Base-by-base conservation (phyloP, 1,140 invertebrate species). In the Littorina saxatilis region DNA sequence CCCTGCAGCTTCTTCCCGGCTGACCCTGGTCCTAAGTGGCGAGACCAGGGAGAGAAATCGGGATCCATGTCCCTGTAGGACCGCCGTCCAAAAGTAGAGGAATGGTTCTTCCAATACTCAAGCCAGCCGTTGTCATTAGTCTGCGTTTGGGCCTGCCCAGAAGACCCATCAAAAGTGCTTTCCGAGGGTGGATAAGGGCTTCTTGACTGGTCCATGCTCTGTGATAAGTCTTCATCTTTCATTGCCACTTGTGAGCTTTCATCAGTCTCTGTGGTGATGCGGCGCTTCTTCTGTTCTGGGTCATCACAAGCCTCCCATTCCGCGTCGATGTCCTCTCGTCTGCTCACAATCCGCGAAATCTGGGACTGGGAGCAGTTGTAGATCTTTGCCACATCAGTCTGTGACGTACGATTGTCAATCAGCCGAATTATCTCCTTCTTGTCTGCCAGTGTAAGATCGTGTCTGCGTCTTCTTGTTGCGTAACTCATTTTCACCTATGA, bases 311-410 rank as follows among this genome's bases (percentile, higher is more conserved):
- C 20, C 20, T 82, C 29, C 55, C 70, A 86, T 17, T 81, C 50
- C 7, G 50, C 55, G 23, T 58, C 37, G 39, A 84, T 86, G 7
- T 81, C 72, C 13, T 84, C 85, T 29, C 61, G 70, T 23, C 83
- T 84, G 55, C 79, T 47, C 0, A 63, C 73, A 29, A 86, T 82
- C 4, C 75, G 72, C 1, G 79, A 83, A n/a, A 86, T 70, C 43
- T 86, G 76, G 0, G 83, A 83, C 55, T 84, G 83, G 11, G 82
- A 86, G 35, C 82, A 83, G n/a, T 82, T 82, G 40, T 81, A 39
- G 39, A 50, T 63, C 61, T 81, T 79, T 0, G 82, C 79, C 1
- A 85, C 61, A 39, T 85, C 84, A 17, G 76, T 79, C 47, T 85
- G 84, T 17, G 84, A 81, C 15, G 66, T 68, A 2, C 75, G 74